These are phyloP conservation scores for Agelas oroides DNA, from an alignment of 37 sponge, comb jelly and placozoan species.

Conservation along the genomic window DNA sequence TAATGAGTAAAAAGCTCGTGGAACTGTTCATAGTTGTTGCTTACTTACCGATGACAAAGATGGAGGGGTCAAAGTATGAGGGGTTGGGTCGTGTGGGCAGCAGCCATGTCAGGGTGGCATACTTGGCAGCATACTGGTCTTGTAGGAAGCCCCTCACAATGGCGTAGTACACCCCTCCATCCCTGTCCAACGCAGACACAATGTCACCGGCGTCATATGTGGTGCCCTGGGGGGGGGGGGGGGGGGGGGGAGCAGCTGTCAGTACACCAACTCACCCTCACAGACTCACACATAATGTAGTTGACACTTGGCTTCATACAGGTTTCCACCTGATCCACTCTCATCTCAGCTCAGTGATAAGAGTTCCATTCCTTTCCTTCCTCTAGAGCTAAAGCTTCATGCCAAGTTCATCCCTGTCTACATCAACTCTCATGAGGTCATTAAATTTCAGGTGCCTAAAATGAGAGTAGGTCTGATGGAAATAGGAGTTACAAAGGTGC, in stretches of 20 bases:
- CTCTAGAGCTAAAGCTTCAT: too few relatives aligned
- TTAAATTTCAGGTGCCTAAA: too few relatives aligned
- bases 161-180: constrained; percentile 75
- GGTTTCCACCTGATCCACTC: not conserved
- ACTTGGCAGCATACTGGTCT: constrained; percentile 73
- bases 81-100: constrained; percentile 74
- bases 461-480: too few relatives aligned
- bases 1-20: too few relatives aligned
- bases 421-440: not conserved
- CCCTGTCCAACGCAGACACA: constrained; percentile 74
- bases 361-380: too few relatives aligned
- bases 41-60: constrained; percentile 73
- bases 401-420: too few relatives aligned
- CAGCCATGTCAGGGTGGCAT: constrained; percentile 77
- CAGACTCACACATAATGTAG: not conserved
- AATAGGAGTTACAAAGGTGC: too few relatives aligned
- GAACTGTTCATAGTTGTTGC: too few relatives aligned
- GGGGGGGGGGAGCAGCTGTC: too few relatives aligned
- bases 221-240: constrained; percentile 51
- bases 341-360: not conserved
- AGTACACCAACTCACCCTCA: too few relatives aligned
- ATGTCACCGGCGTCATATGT: constrained; percentile 76
- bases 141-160: constrained; percentile 72
- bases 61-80: constrained; percentile 70
- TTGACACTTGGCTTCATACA: not conserved